These are phyloP conservation scores for Trissonchulus latispiculum DNA, from an alignment of 2,888 invertebrate species.

Conservation along the genomic window DNA sequence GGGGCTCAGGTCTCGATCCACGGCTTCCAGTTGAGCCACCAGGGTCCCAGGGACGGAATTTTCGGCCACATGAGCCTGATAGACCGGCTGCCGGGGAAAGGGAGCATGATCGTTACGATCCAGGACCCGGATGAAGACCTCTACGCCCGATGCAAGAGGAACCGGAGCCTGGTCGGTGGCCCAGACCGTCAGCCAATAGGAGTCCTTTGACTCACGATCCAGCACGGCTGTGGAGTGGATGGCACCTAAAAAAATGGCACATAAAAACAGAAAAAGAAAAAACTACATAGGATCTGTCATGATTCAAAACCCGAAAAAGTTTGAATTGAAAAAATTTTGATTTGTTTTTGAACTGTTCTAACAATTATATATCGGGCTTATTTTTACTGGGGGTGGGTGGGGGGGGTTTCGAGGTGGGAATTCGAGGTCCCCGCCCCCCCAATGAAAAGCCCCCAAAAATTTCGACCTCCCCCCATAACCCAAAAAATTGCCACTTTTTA, in stretches of 20 bases:
- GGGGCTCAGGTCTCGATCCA: conserved; percentile 63
- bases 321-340: no score
- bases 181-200: conserved; percentile 86
- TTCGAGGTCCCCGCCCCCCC: no score
- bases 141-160: conserved; percentile 68
- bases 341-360: no score
- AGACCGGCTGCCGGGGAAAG: conserved; percentile 71
- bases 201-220: conserved; percentile 73
- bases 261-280: no score
- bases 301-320: no score
- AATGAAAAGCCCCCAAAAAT: no score
- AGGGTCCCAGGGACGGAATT: conserved; percentile 62
- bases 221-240: conserved; percentile 71
- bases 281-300: no score
- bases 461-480: no score
- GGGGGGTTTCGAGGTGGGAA: no score
- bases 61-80: conserved; percentile 68
- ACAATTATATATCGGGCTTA: no score
- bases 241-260: conserved; percentile 62
- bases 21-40: conserved; percentile 65
- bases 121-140: conserved; percentile 62
- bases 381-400: no score
- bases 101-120: conserved; percentile 93
- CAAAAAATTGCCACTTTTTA: no score
- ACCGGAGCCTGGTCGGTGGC: conserved; percentile 84